Conservation (phyloP, 2,113 vertebrate genomes). For the Pseudopipra pipra region DNA sequence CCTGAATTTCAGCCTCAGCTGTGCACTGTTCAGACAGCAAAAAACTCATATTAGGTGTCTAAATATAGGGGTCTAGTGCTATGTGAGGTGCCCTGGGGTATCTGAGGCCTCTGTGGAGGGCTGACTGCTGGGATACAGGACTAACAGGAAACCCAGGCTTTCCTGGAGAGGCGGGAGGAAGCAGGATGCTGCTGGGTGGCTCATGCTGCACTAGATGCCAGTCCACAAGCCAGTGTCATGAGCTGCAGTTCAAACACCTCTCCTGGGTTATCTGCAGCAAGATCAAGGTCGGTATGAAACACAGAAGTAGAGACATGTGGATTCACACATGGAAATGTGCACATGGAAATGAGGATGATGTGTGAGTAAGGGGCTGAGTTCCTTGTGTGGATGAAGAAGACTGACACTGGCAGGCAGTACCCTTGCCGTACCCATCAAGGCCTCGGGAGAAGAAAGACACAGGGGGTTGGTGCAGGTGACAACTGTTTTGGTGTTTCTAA, state of each 20-base stretch:
- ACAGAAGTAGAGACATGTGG: background rate
- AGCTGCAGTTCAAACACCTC: background rate
- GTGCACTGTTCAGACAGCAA: background rate
- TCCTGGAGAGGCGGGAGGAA: background rate
- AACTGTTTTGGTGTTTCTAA: background rate
- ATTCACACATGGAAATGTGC: background rate
- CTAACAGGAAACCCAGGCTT: fast-evolving
- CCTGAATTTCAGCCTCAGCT: background rate
- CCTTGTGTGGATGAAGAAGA: background rate
- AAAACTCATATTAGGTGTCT: background rate
- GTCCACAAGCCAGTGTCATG: background rate
- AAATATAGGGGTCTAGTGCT: background rate
- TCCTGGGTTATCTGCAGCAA: background rate
- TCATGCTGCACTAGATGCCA: background rate
- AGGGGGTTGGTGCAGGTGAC: background rate
- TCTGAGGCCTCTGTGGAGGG: background rate
- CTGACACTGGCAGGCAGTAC: background rate
- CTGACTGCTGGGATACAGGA: background rate
- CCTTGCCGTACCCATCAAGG: background rate
- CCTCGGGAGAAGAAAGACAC: background rate
- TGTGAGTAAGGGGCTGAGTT: background rate
- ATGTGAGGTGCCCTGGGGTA: background rate
- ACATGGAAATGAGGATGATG: background rate
- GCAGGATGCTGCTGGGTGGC: background rate
- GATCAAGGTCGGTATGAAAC: background rate